A percentile compares a stretch with the other conserved stretches of the same genome.
These are phyloP conservation scores for Meganola albula DNA, from an alignment of 2,888 invertebrate genomes.

Conservation along the genomic window DNA sequence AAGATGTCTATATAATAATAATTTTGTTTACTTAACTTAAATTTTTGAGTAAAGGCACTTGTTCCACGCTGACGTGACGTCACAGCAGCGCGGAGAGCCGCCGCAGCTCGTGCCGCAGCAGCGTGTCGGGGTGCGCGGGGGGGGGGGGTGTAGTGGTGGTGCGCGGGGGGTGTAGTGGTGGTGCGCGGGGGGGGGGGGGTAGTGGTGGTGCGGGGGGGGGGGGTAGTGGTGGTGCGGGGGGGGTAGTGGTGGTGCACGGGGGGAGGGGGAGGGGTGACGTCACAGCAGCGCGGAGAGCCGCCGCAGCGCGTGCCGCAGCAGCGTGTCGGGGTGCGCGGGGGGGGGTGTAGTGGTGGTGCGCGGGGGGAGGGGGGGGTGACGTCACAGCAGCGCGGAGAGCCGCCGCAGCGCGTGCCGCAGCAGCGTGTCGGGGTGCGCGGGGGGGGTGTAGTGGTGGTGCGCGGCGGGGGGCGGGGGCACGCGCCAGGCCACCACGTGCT, in stretches of 20 bases:
- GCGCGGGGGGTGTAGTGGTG: background rate
- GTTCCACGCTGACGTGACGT: no score
- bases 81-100: background rate
- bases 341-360: slow-evolving; percentile 1
- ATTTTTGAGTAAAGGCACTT: no score
- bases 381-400: slow-evolving; percentile 18
- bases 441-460: slow-evolving; percentile 35
- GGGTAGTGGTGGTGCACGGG: slow-evolving; percentile 62
- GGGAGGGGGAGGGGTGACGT: background rate
- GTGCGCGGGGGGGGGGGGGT: slow-evolving; percentile 24
- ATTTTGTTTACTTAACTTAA: no score
- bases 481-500: slow-evolving; percentile 94
- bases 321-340: slow-evolving; percentile 6
- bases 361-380: background rate
- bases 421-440: slow-evolving; percentile 24
- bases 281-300: background rate
- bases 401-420: slow-evolving; percentile 21
- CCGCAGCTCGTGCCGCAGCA: background rate
- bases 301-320: background rate
- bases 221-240: slow-evolving; percentile 35
- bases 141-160: slow-evolving; percentile 1
- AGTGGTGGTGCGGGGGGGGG: slow-evolving; percentile 27
- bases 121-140: slow-evolving; percentile 6
- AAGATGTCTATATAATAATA: no score
- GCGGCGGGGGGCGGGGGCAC: slow-evolving; percentile 46